These are phyloP conservation scores for Drosophila borborema DNA, from an alignment of 2,888 invertebrate species.

Conservation along the genomic window DNA sequence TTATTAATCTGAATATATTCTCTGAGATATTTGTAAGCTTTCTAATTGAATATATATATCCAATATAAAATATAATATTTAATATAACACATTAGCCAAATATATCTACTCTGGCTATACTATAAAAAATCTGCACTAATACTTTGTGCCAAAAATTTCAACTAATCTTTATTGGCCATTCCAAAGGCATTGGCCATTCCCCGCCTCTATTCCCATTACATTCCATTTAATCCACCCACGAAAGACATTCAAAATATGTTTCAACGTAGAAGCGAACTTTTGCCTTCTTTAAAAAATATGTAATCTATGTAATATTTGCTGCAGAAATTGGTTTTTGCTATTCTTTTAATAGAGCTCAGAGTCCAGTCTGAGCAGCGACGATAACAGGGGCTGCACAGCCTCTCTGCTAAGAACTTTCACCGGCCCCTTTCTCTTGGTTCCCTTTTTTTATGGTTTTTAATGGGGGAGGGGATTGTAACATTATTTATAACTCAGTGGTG, in stretches of 20 bases:
- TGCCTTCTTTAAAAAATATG: slow-evolving; percentile 50
- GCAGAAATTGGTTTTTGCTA: slow-evolving; percentile 41
- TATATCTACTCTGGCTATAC: not conserved
- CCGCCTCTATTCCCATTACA: slow-evolving; percentile 15
- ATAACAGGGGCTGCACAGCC: slow-evolving; percentile 29
- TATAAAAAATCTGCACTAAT: not conserved
- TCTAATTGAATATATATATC: too few species aligned
- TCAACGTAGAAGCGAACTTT: slow-evolving; percentile 30
- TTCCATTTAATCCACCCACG: slow-evolving; percentile 37
- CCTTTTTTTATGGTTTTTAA: slow-evolving; percentile 68
- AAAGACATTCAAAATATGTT: slow-evolving; percentile 63
- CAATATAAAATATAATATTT: too few species aligned
- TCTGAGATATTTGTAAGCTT: too few species aligned
- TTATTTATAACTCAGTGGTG: slow-evolving; percentile 78
- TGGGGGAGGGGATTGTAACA: slow-evolving; percentile 59
- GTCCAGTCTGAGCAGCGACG: slow-evolving; percentile 35
- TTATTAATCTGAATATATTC: too few species aligned
- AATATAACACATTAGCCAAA: not conserved
- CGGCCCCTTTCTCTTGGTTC: slow-evolving; percentile 31
- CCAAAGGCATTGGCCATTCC: slow-evolving; percentile 21
- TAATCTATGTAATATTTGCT: slow-evolving; percentile 48
- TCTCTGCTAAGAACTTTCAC: slow-evolving; percentile 9
- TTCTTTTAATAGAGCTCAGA: not conserved
- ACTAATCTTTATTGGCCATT: slow-evolving; percentile 50
- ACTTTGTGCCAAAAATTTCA: slow-evolving; percentile 3